These are phyloP conservation scores for Saccopteryx bilineata DNA, from an alignment of 2,113 vertebrate genomes.

Conservation along the genomic window DNA sequence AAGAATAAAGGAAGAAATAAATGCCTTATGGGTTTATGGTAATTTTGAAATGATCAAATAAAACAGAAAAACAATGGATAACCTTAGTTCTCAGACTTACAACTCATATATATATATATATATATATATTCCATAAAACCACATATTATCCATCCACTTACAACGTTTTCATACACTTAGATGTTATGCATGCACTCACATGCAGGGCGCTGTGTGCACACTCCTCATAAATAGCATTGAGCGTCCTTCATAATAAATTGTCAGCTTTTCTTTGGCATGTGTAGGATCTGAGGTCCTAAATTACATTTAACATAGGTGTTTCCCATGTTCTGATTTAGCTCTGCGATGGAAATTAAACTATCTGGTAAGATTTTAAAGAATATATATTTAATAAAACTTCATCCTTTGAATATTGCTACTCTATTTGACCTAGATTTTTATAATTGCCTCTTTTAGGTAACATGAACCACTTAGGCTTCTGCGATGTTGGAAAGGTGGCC, in stretches of 20 bases:
- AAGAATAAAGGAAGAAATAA: not conserved
- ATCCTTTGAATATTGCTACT: not conserved
- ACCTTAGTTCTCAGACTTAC: not conserved
- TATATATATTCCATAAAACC: not conserved
- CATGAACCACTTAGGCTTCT: not conserved
- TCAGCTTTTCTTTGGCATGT: not conserved
- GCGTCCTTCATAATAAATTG: not conserved
- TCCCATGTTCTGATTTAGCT: not conserved
- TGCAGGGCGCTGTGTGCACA: fast-evolving
- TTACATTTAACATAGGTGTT: not conserved
- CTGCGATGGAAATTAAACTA: not conserved
- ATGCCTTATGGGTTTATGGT: not conserved
- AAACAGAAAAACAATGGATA: not conserved
- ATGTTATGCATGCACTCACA: not conserved
- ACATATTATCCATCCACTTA: not conserved
- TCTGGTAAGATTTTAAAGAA: not conserved
- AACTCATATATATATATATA: not conserved
- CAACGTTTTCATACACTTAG: not conserved
- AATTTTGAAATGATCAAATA: not conserved
- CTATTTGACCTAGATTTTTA: not conserved
- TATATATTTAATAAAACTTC: not conserved
- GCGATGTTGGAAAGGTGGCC: not conserved
- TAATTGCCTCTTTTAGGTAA: not conserved
- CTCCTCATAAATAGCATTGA: not conserved
- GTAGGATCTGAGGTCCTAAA: not conserved